Evolutionary conservation across 2,797 vertebrate genomes (phyloP).

Genomic region (Prionace glauca): DNA sequence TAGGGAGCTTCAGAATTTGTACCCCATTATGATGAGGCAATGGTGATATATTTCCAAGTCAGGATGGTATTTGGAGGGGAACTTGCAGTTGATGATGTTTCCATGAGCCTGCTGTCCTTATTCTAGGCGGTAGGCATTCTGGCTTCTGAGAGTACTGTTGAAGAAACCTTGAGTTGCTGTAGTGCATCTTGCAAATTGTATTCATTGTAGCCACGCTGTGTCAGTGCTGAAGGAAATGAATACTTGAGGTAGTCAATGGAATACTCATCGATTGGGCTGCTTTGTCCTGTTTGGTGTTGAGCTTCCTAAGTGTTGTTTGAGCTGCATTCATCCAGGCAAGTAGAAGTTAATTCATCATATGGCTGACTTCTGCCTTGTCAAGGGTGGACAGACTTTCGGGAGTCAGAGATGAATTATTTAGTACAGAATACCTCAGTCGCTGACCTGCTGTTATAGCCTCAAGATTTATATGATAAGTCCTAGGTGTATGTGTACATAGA

Average conservation of each 20-base stretch:
- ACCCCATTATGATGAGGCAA: not conserved
- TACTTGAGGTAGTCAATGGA: not conserved
- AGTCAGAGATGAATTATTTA: not conserved
- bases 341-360: too few relatives aligned
- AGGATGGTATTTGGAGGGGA: not conserved
- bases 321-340: too few relatives aligned
- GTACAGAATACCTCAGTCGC: not conserved
- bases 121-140: not conserved
- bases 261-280: not conserved
- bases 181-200: not conserved
- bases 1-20: not conserved
- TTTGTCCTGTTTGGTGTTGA: not conserved
- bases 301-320: not conserved
- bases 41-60: not conserved
- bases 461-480: not conserved
- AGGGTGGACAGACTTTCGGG: too few relatives aligned
- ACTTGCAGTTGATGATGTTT: not conserved
- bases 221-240: not conserved
- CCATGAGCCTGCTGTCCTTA: not conserved
- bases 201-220: not conserved
- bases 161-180: not conserved
- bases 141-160: not conserved
- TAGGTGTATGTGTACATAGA: too few relatives aligned
- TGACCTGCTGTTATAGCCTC: too few relatives aligned
- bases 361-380: too few relatives aligned